Base-by-base conservation (phyloP, 2,888 invertebrate genomes). In the Drosophila borborema region DNA sequence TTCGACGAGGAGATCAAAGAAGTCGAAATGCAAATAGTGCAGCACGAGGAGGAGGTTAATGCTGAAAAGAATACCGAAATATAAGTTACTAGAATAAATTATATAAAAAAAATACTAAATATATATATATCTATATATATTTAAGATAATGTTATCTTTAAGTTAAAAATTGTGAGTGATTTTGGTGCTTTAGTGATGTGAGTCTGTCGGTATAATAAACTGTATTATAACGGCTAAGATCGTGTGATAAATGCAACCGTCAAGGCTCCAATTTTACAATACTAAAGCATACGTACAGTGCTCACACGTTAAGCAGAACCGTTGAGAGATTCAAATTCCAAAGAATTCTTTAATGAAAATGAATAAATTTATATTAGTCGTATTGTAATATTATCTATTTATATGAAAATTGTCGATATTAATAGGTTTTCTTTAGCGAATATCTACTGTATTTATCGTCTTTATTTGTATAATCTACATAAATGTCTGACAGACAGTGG, bases 1-100 rank as follows among this genome's bases (percentile, higher is more conserved):
- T 96, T 95, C 89, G 96, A 96, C 82, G 95, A 95, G 76, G 95
- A 95, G 83, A 81, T 92, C 10, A 92, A 92, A 36, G 92, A 92
- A 46, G 83, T 89, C 16, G 93, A 93, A 86, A 81, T 93, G 86
- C 81, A 92, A 76, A 89, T 92, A 48, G 91, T 92, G 20, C 85
- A 91, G 69, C 91, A 91, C 69, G 91, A 93, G 64, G 93, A 93
- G 75, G 92, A 91, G 60, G 70, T 71, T 36, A 86, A 74, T 71
- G 71, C 91, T 51, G 92, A 92, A 80, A 92, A 91, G 81, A 93
- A 92, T 78, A 84, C 91, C 72, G 92, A 93, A 91, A 91, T 91
- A 68, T 92, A 88, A 86, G 75, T 77, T 81, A 49, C 36, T 67
- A 28, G 70, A 67, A 41, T 41, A 40, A 55, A 18, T 55, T 55